phyloP scores from a whole-genome alignment of 1,140 invertebrate genomes.

The Pogonognathellus flavescens region DNA sequence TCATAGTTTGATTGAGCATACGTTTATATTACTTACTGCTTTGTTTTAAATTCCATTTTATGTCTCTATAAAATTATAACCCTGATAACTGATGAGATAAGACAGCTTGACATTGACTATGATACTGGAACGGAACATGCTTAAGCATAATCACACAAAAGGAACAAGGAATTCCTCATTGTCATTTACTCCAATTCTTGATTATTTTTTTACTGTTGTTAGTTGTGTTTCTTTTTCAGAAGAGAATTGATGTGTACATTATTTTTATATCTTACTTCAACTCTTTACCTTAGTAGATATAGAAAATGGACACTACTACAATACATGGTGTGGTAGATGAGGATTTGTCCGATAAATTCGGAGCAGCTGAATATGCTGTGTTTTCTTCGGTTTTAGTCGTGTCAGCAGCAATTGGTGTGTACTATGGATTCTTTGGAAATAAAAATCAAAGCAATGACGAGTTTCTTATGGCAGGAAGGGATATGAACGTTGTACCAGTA shows the following conservation, averaged over 20 bases:
- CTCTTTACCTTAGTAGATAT: neutral
- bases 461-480: conserved; percentile 26
- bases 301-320: neutral
- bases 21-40: no score
- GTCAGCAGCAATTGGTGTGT: conserved; percentile 74
- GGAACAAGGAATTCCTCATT: neutral
- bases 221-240: no score
- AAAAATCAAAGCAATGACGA: conserved; percentile 74
- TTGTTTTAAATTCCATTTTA: no score
- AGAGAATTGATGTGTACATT: neutral
- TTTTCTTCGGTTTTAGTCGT: conserved; percentile 75
- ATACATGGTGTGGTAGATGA: neutral
- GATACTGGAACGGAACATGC: no score
- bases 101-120: no score
- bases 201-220: no score
- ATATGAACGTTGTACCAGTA: conserved; percentile 41
- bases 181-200: no score
- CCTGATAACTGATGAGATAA: no score
- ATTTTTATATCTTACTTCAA: neutral
- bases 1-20: no score
- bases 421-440: conserved; percentile 69
- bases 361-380: conserved; percentile 74
- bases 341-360: conserved; percentile 60
- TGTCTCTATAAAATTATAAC: no score
- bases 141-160: no score